Percentiles rank a stretch among this genome's conserved stretches.
Conservation (phyloP, 2,888 invertebrate species). For the Microdon myrmicae region DNA sequence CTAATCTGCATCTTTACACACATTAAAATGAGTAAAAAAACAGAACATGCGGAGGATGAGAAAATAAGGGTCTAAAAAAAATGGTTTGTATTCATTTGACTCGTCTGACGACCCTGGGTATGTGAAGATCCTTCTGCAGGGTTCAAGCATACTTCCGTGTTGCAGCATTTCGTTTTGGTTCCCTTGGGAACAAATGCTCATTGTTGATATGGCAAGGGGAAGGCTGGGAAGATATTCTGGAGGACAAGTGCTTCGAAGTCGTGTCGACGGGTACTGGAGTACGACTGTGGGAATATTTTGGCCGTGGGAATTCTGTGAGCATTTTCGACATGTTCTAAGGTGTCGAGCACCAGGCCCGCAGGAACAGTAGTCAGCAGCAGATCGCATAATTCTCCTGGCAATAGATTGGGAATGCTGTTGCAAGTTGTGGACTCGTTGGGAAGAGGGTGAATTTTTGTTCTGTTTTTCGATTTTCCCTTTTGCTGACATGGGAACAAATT, state of each 20-base stretch:
- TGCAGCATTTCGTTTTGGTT: slow-evolving; percentile 10
- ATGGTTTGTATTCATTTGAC: slow-evolving; percentile 54
- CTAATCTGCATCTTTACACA: not conserved
- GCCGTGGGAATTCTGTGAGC: slow-evolving; percentile 68
- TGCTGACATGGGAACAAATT: no score
- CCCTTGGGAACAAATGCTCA: slow-evolving; percentile 19
- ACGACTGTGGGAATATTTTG: slow-evolving; percentile 66
- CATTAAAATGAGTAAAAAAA: slow-evolving; percentile 10
- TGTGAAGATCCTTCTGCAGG: slow-evolving; percentile 38
- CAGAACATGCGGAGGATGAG: slow-evolving; percentile 9
- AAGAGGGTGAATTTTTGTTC: no score
- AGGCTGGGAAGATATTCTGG: no score
- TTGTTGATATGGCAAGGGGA: not conserved
- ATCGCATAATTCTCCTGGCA: not conserved
- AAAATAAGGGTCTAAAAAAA: slow-evolving; percentile 51
- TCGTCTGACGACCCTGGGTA: slow-evolving; percentile 54
- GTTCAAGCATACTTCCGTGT: not conserved
- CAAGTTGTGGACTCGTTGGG: not conserved
- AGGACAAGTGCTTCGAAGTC: no score
- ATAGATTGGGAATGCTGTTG: slow-evolving; percentile 29
- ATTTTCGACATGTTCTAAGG: slow-evolving; percentile 66
- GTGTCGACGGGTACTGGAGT: slow-evolving; percentile 9
- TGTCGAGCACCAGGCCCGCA: slow-evolving; percentile 65
- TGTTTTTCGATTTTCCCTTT: not conserved
- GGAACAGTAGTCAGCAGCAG: slow-evolving; percentile 51